A percentile compares a stretch with the other conserved stretches of the same genome.
Conservation (phyloP, 1,140 invertebrate species). For the Gonioctena quinquepunctata region DNA sequence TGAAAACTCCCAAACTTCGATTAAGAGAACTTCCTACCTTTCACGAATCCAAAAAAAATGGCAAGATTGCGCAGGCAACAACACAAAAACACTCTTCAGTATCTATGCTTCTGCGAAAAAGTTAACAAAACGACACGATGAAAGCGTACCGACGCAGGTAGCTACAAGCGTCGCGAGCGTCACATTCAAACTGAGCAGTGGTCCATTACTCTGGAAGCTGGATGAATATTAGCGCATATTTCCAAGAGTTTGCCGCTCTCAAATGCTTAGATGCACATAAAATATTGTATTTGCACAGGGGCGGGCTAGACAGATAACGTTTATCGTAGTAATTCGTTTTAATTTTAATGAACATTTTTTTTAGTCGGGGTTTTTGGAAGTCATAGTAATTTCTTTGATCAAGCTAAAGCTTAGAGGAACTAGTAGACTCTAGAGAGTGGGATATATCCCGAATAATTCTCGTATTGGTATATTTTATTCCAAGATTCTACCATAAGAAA, state of each 20-base stretch:
- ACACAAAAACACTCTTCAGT: not conserved
- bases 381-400: too few relatives aligned
- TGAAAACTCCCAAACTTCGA: not conserved
- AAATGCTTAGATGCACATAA: not conserved
- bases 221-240: slow-evolving; percentile 15
- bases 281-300: not conserved
- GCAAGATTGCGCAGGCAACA: too few relatives aligned
- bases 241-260: not conserved
- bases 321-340: too few relatives aligned
- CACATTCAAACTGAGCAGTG: slow-evolving; percentile 1
- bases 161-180: not conserved
- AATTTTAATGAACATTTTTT: too few relatives aligned
- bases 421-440: too few relatives aligned
- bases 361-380: too few relatives aligned
- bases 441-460: not conserved
- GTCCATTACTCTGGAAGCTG: slow-evolving; percentile 12
- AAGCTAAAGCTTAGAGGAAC: too few relatives aligned
- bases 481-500: too few relatives aligned
- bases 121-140: not conserved
- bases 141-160: not conserved
- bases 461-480: too few relatives aligned
- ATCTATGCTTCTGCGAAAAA: not conserved
- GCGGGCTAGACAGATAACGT: not conserved
- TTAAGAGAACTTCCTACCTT: not conserved
- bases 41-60: not conserved